Percentiles rank a stretch among this genome's conserved stretches.
phyloP scores from a whole-genome alignment of 1,140 invertebrate genomes.

The Telenomus remus region DNA sequence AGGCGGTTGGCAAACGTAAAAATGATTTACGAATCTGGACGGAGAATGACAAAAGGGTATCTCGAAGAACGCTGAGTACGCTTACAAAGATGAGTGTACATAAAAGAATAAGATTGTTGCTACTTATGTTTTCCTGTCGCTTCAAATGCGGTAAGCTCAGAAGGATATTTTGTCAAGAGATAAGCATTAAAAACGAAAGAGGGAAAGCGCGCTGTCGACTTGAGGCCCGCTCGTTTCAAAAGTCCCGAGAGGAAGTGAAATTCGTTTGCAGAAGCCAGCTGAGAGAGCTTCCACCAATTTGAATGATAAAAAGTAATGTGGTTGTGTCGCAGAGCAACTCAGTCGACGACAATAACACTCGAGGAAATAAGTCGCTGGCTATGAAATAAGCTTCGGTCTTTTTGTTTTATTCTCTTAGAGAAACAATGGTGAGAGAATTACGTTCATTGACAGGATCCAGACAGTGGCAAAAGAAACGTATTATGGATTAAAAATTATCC shows the following conservation, averaged over 20 bases:
- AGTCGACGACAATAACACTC: conserved; percentile 23
- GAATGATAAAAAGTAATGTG: conserved; percentile 33
- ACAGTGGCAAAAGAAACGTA: neutral
- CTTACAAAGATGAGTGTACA: neutral
- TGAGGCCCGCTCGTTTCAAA: conserved; percentile 33
- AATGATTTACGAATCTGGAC: too few relatives aligned
- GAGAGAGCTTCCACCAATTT: conserved; percentile 38
- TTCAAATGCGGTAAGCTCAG: neutral
- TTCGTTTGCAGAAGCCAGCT: conserved; percentile 20
- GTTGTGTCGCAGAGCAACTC: neutral
- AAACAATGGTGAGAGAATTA: too few relatives aligned
- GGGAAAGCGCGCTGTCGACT: conserved; percentile 41
- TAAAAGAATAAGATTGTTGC: neutral
- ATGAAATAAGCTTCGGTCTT: conserved; percentile 19
- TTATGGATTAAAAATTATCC: too few relatives aligned
- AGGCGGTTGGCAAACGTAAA: too few relatives aligned
- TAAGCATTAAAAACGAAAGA: conserved; percentile 35
- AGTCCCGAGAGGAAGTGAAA: conserved; percentile 26
- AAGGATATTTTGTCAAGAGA: conserved; percentile 25
- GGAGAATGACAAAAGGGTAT: too few relatives aligned
- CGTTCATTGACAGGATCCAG: too few relatives aligned
- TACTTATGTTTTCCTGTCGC: conserved; percentile 1
- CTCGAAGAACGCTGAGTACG: too few relatives aligned
- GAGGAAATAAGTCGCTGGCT: conserved; percentile 19
- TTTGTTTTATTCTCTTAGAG: neutral